A percentile compares a stretch with the other conserved stretches of the same genome.
Conservation (phyloP, 2,797 vertebrate genomes). For the Melanogrammus aeglefinus region DNA sequence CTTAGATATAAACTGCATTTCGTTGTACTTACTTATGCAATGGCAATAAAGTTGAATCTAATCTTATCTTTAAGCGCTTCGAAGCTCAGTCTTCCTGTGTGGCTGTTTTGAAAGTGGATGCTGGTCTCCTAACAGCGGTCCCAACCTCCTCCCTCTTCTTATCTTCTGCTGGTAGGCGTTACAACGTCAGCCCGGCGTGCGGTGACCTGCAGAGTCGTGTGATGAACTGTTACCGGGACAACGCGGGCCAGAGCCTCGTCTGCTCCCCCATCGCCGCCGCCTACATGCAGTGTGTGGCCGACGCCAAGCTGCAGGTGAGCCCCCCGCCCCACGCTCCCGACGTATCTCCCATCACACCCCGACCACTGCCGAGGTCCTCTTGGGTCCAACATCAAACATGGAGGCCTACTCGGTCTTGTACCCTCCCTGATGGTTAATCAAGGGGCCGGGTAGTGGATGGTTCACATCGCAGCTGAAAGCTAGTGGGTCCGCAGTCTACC, state of each 20-base stretch:
- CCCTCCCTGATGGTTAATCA: neutral
- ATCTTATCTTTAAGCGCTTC: neutral
- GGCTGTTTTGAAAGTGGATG: neutral
- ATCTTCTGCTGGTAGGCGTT: constrained; percentile 67
- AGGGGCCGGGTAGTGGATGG: too few species aligned
- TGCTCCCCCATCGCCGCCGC: constrained; percentile 87
- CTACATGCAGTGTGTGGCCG: constrained; percentile 88
- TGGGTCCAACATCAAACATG: neutral
- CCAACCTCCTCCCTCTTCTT: neutral
- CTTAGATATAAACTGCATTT: too few species aligned
- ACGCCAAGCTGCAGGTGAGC: constrained; percentile 86
- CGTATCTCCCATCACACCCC: neutral
- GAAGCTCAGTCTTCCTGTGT: neutral
- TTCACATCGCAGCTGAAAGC: too few species aligned
- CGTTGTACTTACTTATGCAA: too few species aligned
- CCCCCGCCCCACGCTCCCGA: neutral
- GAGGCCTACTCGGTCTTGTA: neutral
- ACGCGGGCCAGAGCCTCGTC: constrained; percentile 81
- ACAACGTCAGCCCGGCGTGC: constrained; percentile 80
- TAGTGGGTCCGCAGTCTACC: too few species aligned
- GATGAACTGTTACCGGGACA: constrained; percentile 85
- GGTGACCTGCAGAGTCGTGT: constrained; percentile 86
- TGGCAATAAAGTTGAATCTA: too few species aligned
- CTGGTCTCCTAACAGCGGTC: neutral
- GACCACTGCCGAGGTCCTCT: neutral